phyloP scores from a whole-genome alignment of 2,113 vertebrate genomes.

The Athene noctua region DNA sequence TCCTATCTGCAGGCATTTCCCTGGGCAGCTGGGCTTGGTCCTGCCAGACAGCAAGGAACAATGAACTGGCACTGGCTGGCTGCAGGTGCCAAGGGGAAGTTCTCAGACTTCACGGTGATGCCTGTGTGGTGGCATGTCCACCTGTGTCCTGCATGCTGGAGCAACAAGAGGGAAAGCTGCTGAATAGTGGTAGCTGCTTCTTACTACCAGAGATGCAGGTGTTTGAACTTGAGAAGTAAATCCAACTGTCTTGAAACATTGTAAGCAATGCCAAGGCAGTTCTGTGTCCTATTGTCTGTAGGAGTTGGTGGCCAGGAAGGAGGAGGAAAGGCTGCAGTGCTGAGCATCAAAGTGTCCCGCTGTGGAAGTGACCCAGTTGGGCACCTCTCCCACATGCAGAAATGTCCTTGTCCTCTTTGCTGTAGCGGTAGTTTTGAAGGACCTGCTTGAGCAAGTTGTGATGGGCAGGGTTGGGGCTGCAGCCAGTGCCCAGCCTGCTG shows the following conservation, averaged over 20 bases:
- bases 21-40: not conserved
- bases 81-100: fast-evolving
- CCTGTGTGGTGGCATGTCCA: not conserved
- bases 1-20: not conserved
- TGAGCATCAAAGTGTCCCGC: not conserved
- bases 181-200: not conserved
- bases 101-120: fast-evolving
- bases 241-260: not conserved
- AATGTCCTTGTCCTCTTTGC: not conserved
- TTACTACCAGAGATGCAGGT: not conserved
- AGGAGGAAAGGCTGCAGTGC: not conserved
- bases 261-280: not conserved
- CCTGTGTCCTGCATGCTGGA: not conserved
- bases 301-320: not conserved
- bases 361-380: not conserved
- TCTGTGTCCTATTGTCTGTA: not conserved
- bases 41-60: not conserved
- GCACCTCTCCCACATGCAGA: not conserved
- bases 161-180: not conserved
- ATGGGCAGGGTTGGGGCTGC: not conserved
- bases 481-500: not conserved
- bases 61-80: fast-evolving
- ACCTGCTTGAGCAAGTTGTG: not conserved
- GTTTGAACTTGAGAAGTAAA: not conserved
- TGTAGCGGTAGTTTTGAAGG: not conserved